These are phyloP conservation scores for Temnothorax nylanderi DNA, from an alignment of 1,140 invertebrate genomes.

Conservation along the genomic window DNA sequence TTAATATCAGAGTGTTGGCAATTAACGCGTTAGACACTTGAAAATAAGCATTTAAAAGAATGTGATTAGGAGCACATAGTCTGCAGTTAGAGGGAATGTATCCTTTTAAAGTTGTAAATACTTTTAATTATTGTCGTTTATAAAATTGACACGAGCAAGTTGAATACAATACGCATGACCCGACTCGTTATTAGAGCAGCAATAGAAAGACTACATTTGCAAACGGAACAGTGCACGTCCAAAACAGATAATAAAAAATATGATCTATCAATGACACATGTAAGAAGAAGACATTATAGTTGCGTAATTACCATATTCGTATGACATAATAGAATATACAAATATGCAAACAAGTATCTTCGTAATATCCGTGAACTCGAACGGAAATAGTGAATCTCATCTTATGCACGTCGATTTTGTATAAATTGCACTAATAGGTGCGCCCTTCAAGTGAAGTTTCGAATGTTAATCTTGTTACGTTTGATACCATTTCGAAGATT, in stretches of 20 bases:
- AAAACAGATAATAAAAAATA: slow-evolving; percentile 74
- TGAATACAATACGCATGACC: background rate
- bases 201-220: slow-evolving; percentile 65
- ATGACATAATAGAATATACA: background rate
- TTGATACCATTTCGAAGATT: slow-evolving; percentile 51
- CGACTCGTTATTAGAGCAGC: background rate
- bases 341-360: background rate
- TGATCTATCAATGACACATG: background rate
- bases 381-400: background rate
- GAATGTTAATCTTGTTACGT: slow-evolving; percentile 65
- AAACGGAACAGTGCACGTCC: slow-evolving; percentile 75
- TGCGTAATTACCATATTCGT: background rate
- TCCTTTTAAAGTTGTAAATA: slow-evolving; percentile 47
- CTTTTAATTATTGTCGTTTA: slow-evolving; percentile 47
- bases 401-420: slow-evolving; percentile 38
- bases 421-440: slow-evolving; percentile 22
- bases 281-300: background rate
- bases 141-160: slow-evolving; percentile 39
- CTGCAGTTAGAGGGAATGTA: background rate
- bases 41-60: slow-evolving; percentile 7
- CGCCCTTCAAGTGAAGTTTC: slow-evolving; percentile 11
- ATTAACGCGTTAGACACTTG: background rate
- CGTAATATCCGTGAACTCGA: background rate
- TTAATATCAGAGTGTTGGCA: slow-evolving; percentile 6
- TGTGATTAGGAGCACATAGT: background rate